A percentile compares a stretch with the other conserved stretches of the same genome.
Evolutionary conservation across 2,888 invertebrate species (phyloP).

Genomic region (Macrophya annulata): DNA sequence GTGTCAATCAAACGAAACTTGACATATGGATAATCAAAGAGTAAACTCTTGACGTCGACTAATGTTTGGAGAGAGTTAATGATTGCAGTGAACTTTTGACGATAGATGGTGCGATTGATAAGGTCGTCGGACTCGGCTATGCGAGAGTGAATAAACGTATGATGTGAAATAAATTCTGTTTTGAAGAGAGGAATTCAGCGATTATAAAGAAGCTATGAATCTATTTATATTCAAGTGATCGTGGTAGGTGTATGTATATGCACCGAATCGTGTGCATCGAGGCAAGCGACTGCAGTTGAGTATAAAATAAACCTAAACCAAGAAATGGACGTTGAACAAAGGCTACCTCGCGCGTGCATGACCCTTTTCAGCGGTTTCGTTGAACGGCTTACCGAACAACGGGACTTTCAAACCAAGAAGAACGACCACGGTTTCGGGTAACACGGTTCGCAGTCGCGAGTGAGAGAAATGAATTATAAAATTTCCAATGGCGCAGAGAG

Average conservation of each 20-base stretch:
- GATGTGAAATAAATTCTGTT: background rate
- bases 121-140: background rate
- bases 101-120: background rate
- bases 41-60: background rate
- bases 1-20: background rate
- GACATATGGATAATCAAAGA: background rate
- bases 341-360: slow-evolving; percentile 45
- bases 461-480: slow-evolving; percentile 36
- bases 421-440: slow-evolving; percentile 22
- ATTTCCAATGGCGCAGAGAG: background rate
- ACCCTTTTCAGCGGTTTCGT: slow-evolving; percentile 38
- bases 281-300: background rate
- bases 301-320: slow-evolving; percentile 1
- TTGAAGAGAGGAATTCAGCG: background rate
- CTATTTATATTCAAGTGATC: background rate
- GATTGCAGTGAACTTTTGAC: background rate
- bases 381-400: slow-evolving; percentile 36
- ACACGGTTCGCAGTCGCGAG: slow-evolving; percentile 15
- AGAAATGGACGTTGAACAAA: slow-evolving; percentile 27
- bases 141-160: background rate
- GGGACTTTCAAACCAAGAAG: slow-evolving; percentile 39
- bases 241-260: background rate
- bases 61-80: background rate
- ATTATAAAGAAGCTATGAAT: background rate
- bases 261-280: background rate